These are phyloP conservation scores for Syngnathus floridae DNA, from an alignment of 2,113 vertebrate genomes.

Conservation along the genomic window DNA sequence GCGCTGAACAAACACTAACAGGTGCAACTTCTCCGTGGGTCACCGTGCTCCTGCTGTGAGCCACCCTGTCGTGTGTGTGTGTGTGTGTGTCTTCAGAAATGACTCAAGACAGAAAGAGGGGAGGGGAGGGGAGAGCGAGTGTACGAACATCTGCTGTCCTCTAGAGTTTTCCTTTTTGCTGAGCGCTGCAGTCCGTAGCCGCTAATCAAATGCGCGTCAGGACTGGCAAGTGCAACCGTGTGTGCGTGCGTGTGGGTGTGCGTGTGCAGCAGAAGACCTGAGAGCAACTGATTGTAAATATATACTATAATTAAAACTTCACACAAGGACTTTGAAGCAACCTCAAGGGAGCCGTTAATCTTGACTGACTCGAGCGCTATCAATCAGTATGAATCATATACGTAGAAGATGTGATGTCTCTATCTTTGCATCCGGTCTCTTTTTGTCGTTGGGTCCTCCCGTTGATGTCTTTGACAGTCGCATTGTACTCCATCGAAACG, in stretches of 20 bases:
- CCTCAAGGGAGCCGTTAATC: constrained; percentile 6
- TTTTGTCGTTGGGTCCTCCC: not conserved
- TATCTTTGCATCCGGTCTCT: too few relatives aligned
- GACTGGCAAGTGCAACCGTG: constrained; percentile 50
- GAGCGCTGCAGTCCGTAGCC: constrained; percentile 61
- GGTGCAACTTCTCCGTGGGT: constrained; percentile 57
- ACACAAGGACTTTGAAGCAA: not conserved
- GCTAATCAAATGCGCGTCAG: constrained; percentile 69
- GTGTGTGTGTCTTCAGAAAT: constrained; percentile 39
- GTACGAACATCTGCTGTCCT: constrained; percentile 65
- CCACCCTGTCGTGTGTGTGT: constrained; percentile 28
- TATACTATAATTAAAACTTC: not conserved
- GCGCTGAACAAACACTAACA: constrained; percentile 53
- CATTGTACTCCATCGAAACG: not conserved
- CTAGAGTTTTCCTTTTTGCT: constrained; percentile 63
- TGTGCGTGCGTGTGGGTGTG: constrained; percentile 20
- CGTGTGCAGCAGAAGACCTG: constrained; percentile 11
- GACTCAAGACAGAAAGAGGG: constrained; percentile 24
- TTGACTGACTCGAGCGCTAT: constrained; percentile 5
- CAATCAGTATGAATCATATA: not conserved
- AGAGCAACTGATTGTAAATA: constrained; percentile 9
- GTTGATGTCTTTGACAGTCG: not conserved
- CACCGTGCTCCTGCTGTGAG: constrained; percentile 44
- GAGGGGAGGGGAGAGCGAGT: constrained; percentile 31
- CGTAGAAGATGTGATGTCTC: too few relatives aligned